Evolutionary conservation across 2,888 invertebrate genomes (phyloP).

Genomic region (Epiblema foenella): DNA sequence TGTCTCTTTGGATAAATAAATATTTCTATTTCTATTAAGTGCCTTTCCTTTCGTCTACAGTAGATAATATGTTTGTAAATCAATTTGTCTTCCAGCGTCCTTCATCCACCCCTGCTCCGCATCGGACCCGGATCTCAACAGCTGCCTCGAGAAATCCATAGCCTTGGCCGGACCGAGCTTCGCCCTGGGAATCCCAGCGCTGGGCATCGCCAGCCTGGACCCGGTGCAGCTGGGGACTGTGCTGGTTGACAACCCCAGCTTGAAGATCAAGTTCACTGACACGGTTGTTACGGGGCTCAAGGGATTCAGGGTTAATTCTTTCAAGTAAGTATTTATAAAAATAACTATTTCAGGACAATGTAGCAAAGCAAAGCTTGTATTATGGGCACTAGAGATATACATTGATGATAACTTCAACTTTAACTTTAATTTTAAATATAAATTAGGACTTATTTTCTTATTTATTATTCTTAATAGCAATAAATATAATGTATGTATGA

Average conservation of each 20-base stretch:
- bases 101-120: constrained; percentile 78
- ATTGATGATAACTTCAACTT: too few relatives aligned
- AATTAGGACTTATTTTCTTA: too few relatives aligned
- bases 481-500: too few relatives aligned
- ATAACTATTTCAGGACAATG: too few relatives aligned
- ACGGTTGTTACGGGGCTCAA: constrained; percentile 77
- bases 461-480: too few relatives aligned
- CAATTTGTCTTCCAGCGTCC: constrained; percentile 63
- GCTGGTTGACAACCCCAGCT: constrained; percentile 71
- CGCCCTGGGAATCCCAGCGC: constrained; percentile 75
- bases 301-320: constrained; percentile 69
- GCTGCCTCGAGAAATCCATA: constrained; percentile 70
- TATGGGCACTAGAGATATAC: too few relatives aligned
- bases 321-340: constrained; percentile 64
- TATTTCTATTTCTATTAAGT: too few relatives aligned
- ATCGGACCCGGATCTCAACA: constrained; percentile 72
- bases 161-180: constrained; percentile 64
- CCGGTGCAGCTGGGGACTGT: constrained; percentile 78
- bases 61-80: too few relatives aligned
- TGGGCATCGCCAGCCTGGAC: constrained; percentile 78
- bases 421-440: too few relatives aligned
- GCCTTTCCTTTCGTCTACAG: too few relatives aligned
- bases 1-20: too few relatives aligned
- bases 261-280: constrained; percentile 75
- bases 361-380: too few relatives aligned